A percentile compares a stretch with the other conserved stretches of the same genome.
These are phyloP conservation scores for Tychaedon coryphoeus DNA, from an alignment of 2,113 vertebrate species.

Conservation along the genomic window DNA sequence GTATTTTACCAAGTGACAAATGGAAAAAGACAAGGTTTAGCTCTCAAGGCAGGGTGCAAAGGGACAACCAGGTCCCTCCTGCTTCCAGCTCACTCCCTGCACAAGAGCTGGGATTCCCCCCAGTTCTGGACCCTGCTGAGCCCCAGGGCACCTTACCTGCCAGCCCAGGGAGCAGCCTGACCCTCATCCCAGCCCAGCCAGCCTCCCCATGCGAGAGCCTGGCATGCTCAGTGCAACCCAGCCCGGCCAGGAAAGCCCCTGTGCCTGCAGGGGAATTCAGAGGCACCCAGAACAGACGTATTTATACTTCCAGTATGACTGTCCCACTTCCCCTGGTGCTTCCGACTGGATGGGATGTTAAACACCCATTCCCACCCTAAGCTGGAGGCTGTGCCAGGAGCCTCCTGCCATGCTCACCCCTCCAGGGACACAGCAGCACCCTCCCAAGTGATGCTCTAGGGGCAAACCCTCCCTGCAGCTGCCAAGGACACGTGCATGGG, in stretches of 20 bases:
- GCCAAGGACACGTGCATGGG: accelerated
- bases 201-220: not conserved
- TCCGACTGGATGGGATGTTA: not conserved
- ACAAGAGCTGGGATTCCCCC: not conserved
- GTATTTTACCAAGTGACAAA: not conserved
- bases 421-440: not conserved
- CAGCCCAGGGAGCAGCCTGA: not conserved
- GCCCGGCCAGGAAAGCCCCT: slow-evolving; percentile 21
- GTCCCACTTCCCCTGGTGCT: not conserved
- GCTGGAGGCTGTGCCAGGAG: not conserved
- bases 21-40: not conserved
- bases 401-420: accelerated
- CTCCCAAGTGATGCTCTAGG: accelerated
- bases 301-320: slow-evolving; percentile 6
- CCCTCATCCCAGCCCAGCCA: not conserved
- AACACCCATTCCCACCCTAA: not conserved
- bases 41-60: not conserved
- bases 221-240: not conserved
- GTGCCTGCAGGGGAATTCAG: not conserved
- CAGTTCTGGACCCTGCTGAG: not conserved
- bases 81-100: not conserved
- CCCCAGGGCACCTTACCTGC: not conserved
- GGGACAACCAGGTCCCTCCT: not conserved
- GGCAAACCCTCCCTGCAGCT: not conserved
- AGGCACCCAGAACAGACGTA: not conserved